Percentiles rank a stretch among this genome's conserved stretches.
These are phyloP conservation scores for Athene cunicularia DNA, from an alignment of 2,113 vertebrate species.

Conservation along the genomic window DNA sequence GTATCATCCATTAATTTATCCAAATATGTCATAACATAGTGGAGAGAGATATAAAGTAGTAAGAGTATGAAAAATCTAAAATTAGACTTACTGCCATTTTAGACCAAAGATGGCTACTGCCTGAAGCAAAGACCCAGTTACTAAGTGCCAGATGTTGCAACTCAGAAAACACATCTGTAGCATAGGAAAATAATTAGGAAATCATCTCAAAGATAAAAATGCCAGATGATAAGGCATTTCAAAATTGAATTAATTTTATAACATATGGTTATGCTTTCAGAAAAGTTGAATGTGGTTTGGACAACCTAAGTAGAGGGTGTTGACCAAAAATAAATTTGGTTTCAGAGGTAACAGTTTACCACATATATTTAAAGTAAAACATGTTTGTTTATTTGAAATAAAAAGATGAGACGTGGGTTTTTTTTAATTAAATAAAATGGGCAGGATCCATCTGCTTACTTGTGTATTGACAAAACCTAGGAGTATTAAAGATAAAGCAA, in stretches of 20 bases:
- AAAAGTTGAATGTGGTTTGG: background rate
- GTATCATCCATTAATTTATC: background rate
- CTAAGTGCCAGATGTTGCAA: constrained; percentile 30
- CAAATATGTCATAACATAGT: background rate
- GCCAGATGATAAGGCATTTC: constrained; percentile 16
- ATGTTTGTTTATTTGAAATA: background rate
- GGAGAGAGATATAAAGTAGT: background rate
- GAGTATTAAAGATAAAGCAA: background rate
- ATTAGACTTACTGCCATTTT: constrained; percentile 3
- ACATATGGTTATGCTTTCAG: constrained; percentile 4
- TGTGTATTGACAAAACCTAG: background rate
- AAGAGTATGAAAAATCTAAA: background rate
- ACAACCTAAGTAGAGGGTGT: background rate
- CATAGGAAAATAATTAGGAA: constrained; percentile 6
- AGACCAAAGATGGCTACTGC: background rate
- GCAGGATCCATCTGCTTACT: background rate
- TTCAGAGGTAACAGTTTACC: background rate
- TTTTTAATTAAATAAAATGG: background rate
- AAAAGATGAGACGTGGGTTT: background rate
- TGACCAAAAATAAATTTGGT: background rate
- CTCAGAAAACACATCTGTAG: constrained; percentile 33
- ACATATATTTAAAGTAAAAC: background rate
- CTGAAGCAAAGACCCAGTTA: constrained; percentile 30
- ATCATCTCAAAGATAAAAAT: constrained; percentile 30
- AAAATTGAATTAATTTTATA: constrained; percentile 27